These are phyloP conservation scores for Pachliopta kotzebuea DNA, from an alignment of 2,888 invertebrate genomes.

Conservation along the genomic window DNA sequence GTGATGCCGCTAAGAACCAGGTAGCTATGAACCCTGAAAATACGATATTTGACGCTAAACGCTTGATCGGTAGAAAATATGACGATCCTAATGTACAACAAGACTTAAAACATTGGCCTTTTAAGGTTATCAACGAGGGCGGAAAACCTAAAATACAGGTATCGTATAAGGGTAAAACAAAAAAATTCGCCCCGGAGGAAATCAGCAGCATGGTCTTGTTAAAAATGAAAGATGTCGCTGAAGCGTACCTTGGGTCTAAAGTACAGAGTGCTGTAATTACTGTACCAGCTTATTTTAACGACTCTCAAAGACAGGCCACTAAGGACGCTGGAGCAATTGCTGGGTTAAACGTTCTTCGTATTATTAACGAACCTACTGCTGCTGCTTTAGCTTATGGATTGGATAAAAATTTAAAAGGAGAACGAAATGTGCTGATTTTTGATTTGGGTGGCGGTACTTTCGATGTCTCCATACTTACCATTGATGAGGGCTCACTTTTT, in stretches of 20 bases:
- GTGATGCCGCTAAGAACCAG: conserved; percentile 86
- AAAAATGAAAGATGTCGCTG: conserved; percentile 83
- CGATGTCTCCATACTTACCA: conserved; percentile 90
- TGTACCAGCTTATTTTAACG: conserved; percentile 90
- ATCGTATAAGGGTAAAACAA: conserved; percentile 82
- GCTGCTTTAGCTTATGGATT: conserved; percentile 87
- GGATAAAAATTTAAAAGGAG: conserved; percentile 83
- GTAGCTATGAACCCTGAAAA: conserved; percentile 86
- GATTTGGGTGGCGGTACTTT: conserved; percentile 86
- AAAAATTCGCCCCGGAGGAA: conserved; percentile 85
- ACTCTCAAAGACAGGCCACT: conserved; percentile 87
- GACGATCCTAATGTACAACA: conserved; percentile 87
- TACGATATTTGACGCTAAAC: conserved; percentile 90
- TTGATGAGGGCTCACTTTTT: conserved; percentile 88
- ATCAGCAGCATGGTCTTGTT: conserved; percentile 84
- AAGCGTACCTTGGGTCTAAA: conserved; percentile 84
- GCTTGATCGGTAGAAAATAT: conserved; percentile 89
- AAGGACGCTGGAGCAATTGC: conserved; percentile 90
- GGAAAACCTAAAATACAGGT: conserved; percentile 85
- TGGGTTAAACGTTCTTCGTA: conserved; percentile 88
- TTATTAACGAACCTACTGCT: conserved; percentile 91
- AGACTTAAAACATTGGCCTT: conserved; percentile 92
- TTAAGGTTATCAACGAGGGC: conserved; percentile 83
- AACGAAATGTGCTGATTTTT: conserved; percentile 82
- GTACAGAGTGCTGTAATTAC: conserved; percentile 88